Evolutionary conservation across 2,888 invertebrate species (phyloP), one percentile per base, ranked within the genome.

Genomic region (Temnothorax ravouxi): DNA sequence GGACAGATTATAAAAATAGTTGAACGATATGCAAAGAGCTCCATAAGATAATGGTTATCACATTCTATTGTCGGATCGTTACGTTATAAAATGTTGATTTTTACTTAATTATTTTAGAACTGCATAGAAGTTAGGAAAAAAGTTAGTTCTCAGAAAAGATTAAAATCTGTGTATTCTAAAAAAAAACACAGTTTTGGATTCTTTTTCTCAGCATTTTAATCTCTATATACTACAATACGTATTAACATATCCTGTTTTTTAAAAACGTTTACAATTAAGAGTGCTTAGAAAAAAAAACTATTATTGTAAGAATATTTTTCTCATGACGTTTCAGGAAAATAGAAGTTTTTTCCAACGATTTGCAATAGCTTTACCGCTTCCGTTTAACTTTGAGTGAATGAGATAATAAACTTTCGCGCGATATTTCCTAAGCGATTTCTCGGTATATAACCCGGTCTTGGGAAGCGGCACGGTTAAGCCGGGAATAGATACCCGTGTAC

Each of bases 401-500:
- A 59, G 38, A 64, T 50, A 50, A 62, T 34, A 44, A 67, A 41
- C 64, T 64, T 66, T 66, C 34, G 44, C 34, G 44, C 29, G 38
- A 52, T 29, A 52, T 76, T 52, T 66, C 66, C 50, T 38, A 52
- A 13, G 66, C 52, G 18, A 38, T 76, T 66, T 76, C 50, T 38
- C 38, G 13, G 50, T 21, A 13, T 66, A 21, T 18, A 41, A 34
- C 25, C 25, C 8, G 25, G 25, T 52, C 52, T 76, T 41, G 66
- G 50, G 25, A 52, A 66, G 50, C 66, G 25, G 21, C 18, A 25
- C 8, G 25, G 50, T 50, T 38, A 66, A 52, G 66, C 66, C 52
- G 38, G 76, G 66, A 76, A 76, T 76, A 66, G 76, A 64, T 66
- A 50, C 15, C 13, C 8, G 8, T 34, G 34, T 64, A 61, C 74